Conservation (phyloP, 2,888 invertebrate species). For the Polymixis flavicincta region DNA sequence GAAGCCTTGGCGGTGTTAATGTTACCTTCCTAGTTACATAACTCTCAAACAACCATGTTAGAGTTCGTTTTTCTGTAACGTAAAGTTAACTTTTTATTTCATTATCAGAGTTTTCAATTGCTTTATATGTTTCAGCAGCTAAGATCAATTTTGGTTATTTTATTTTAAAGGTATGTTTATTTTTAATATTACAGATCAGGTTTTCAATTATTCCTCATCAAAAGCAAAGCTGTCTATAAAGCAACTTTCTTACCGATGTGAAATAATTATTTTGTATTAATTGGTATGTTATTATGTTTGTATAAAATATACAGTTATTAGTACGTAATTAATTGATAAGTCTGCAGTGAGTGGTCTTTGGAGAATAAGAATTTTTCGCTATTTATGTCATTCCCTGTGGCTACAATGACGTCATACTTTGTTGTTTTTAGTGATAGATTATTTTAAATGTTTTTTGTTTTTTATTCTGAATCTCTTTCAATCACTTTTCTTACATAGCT, state of each 20-base stretch:
- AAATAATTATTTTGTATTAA: background rate
- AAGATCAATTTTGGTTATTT: no score
- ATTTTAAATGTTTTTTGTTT: background rate
- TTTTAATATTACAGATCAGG: background rate
- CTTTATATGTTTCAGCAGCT: no score
- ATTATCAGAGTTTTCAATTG: no score
- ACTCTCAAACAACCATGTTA: background rate
- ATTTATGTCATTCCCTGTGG: background rate
- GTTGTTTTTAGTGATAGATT: background rate
- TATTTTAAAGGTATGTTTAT: background rate
- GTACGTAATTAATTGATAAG: background rate
- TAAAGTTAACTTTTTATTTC: background rate
- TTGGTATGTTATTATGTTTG: background rate
- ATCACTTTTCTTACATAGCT: background rate
- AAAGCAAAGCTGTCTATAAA: background rate
- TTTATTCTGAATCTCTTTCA: slow-evolving; percentile 13
- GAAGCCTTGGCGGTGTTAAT: slow-evolving; percentile 23
- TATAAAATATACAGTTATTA: background rate
- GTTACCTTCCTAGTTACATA: slow-evolving; percentile 31
- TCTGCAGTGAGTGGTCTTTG: background rate
- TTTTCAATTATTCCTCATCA: background rate
- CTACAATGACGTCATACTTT: background rate
- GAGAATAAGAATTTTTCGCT: background rate
- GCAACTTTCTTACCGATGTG: background rate
- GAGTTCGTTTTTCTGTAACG: background rate